Percentiles rank a stretch among this genome's conserved stretches.
Evolutionary conservation across 1,140 invertebrate species (phyloP).

Genomic region (Melipona quadrifasciata): DNA sequence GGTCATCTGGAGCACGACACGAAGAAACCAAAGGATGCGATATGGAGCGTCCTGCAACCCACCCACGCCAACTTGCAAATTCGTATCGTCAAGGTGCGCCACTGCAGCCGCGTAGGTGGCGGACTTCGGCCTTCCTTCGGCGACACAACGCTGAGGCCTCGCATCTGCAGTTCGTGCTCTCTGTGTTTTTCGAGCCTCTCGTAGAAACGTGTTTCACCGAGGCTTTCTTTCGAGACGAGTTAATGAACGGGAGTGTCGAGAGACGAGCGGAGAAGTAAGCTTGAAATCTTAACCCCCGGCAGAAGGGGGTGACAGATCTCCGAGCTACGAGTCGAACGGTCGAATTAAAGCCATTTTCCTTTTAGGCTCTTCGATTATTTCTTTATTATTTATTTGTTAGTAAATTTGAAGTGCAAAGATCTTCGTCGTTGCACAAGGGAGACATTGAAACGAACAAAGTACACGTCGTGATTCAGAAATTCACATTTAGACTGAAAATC

Average conservation of each 20-base stretch:
- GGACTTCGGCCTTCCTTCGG: constrained; percentile 12
- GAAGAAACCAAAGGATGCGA: constrained; percentile 40
- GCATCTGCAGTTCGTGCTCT: background rate
- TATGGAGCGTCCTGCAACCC: constrained; percentile 37
- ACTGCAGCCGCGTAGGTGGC: constrained; percentile 36
- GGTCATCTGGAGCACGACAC: constrained; percentile 53
- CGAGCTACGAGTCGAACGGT: too few relatives aligned
- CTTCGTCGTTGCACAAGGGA: too few relatives aligned
- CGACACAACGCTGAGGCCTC: background rate
- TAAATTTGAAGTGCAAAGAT: too few relatives aligned
- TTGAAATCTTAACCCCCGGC: background rate
- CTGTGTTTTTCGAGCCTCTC: background rate
- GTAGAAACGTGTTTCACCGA: background rate
- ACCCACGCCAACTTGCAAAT: constrained; percentile 47
- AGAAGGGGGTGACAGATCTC: too few relatives aligned
- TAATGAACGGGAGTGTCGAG: background rate
- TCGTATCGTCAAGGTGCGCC: constrained; percentile 46
- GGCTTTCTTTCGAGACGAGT: background rate
- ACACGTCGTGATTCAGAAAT: too few relatives aligned
- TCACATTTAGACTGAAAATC: too few relatives aligned
- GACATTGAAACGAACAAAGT: too few relatives aligned
- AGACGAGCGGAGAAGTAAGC: background rate
- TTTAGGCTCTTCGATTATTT: too few relatives aligned
- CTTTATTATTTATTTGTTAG: too few relatives aligned
- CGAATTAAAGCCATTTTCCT: too few relatives aligned